Evolutionary conservation across 2,113 vertebrate species (phyloP).

Genomic region (Mystacornis crossleyi): DNA sequence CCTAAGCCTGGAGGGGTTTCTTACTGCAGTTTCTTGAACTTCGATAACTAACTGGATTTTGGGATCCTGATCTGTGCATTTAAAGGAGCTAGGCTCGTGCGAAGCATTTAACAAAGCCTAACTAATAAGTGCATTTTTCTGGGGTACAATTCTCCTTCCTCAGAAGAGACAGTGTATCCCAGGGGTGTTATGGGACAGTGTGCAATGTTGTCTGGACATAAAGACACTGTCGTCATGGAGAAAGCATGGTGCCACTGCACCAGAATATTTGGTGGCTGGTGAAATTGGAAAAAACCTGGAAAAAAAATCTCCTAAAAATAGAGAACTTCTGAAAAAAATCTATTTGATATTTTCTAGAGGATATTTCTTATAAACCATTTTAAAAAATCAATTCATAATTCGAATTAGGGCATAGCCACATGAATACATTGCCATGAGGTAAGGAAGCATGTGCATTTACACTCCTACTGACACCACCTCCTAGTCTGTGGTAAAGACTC

Average conservation of each 20-base stretch:
- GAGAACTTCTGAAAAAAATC: background rate
- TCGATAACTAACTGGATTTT: background rate
- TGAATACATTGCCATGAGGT: background rate
- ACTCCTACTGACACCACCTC: background rate
- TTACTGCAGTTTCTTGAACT: background rate
- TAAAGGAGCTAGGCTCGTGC: background rate
- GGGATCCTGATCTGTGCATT: background rate
- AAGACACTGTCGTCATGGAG: accelerated
- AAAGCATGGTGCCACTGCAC: background rate
- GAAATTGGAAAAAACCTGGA: background rate
- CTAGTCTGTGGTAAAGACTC: background rate
- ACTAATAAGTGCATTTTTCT: background rate
- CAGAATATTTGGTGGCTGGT: background rate
- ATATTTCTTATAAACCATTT: background rate
- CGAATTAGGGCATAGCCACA: accelerated
- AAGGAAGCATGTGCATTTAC: background rate
- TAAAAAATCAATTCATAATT: background rate
- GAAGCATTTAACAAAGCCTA: background rate
- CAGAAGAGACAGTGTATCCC: background rate
- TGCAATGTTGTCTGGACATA: background rate
- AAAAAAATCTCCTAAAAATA: background rate
- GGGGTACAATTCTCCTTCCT: background rate
- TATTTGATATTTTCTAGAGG: background rate
- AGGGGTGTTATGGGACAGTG: background rate
- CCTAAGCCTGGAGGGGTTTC: background rate